phyloP scores from a whole-genome alignment of 2,797 vertebrate genomes.

The Rhinophrynus dorsalis region DNA sequence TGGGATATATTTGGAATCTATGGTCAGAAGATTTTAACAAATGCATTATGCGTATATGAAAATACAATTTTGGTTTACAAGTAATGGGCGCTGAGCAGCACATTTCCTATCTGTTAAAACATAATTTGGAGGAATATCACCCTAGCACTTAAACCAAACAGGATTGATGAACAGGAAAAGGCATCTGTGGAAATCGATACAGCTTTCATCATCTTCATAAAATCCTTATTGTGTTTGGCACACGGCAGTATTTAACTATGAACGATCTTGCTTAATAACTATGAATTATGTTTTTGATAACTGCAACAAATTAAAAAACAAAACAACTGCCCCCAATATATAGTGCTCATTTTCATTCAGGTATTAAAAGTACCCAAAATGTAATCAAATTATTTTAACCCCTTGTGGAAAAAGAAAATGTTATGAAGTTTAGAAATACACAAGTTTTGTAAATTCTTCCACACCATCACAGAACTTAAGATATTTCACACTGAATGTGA shows the following conservation, averaged over 20 bases:
- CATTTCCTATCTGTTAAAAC: constrained; percentile 12
- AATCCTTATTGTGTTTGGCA: constrained; percentile 17
- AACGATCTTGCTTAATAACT: not conserved
- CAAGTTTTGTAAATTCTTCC: no score
- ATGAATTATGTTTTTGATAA: no score
- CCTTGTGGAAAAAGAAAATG: no score
- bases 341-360: no score
- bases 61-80: not conserved
- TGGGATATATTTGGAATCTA: no score
- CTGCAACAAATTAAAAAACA: constrained; percentile 5
- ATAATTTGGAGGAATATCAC: constrained; percentile 1
- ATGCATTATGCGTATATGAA: constrained; percentile 14
- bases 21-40: not conserved
- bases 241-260: not conserved
- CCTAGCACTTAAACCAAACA: constrained; percentile 19
- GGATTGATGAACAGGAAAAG: constrained; percentile 18
- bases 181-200: constrained; percentile 23
- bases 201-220: constrained; percentile 6
- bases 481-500: no score
- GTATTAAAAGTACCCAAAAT: no score
- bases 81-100: constrained; percentile 4
- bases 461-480: no score
- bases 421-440: no score
- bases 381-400: not conserved
- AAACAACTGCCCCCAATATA: no score